These are phyloP conservation scores for Eolophus roseicapilla DNA, from an alignment of 2,113 vertebrate species.

Conservation along the genomic window DNA sequence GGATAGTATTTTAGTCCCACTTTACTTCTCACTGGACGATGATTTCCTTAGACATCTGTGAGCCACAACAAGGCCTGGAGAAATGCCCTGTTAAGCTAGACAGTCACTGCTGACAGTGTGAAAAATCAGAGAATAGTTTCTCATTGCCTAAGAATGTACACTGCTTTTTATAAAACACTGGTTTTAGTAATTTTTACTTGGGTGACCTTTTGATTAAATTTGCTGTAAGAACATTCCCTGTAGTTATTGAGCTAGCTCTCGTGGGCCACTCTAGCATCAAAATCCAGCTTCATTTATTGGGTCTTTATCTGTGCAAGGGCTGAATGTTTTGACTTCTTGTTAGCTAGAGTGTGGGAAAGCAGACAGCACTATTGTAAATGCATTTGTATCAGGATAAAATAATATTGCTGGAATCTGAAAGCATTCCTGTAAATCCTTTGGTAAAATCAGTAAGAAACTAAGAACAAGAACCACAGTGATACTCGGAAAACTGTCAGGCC, in stretches of 20 bases:
- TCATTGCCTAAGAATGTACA: not conserved
- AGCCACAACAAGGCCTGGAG: not conserved
- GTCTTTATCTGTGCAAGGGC: not conserved
- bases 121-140: not conserved
- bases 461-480: not conserved
- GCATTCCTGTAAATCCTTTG: not conserved
- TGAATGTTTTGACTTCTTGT: not conserved
- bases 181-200: not conserved
- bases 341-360: not conserved
- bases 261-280: not conserved
- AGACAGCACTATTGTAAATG: not conserved
- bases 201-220: not conserved
- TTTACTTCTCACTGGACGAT: not conserved
- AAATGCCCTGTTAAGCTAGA: not conserved
- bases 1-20: not conserved
- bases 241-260: not conserved
- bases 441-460: not conserved
- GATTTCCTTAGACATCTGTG: not conserved
- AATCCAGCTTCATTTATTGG: not conserved
- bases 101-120: not conserved
- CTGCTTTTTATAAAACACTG: not conserved
- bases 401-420: not conserved
- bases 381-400: not conserved
- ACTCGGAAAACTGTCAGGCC: not conserved
- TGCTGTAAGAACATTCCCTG: not conserved